These are phyloP conservation scores for Zaprionus tsacasi DNA, from an alignment of 1,140 invertebrate species.

Conservation along the genomic window DNA sequence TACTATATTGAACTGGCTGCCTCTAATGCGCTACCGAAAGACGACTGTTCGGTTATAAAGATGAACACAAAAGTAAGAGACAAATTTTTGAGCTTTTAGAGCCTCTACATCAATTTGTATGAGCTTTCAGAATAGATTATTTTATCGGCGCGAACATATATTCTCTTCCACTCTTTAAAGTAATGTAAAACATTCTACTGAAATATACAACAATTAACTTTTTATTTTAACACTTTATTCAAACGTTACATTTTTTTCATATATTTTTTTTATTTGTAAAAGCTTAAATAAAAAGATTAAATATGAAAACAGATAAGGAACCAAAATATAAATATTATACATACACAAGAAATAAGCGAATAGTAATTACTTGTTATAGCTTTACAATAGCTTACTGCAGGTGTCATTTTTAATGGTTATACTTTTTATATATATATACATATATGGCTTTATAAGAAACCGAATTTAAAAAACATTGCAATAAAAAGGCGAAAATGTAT, in stretches of 20 bases:
- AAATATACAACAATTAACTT: neutral
- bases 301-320: neutral
- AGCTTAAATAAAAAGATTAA: neutral
- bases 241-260: constrained; percentile 27
- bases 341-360: neutral
- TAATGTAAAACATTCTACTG: too few relatives aligned
- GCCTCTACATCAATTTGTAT: neutral
- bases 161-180: neutral
- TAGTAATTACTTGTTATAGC: neutral
- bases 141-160: neutral
- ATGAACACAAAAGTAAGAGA: neutral
- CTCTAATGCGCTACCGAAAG: neutral
- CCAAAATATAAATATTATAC: neutral
- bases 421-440: too few relatives aligned
- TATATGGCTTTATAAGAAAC: too few relatives aligned
- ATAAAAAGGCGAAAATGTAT: constrained; percentile 9
- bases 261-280: constrained; percentile 18
- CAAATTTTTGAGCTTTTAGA: neutral
- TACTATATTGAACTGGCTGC: neutral
- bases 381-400: too few relatives aligned
- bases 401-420: too few relatives aligned
- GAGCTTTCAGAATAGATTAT: neutral
- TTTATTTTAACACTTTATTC: constrained; percentile 41
- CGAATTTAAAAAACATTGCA: neutral
- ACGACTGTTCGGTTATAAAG: neutral